Percentiles rank a stretch among this genome's conserved stretches.
Conservation (phyloP, 1,140 invertebrate genomes). For the Hyles euphorbiae region DNA sequence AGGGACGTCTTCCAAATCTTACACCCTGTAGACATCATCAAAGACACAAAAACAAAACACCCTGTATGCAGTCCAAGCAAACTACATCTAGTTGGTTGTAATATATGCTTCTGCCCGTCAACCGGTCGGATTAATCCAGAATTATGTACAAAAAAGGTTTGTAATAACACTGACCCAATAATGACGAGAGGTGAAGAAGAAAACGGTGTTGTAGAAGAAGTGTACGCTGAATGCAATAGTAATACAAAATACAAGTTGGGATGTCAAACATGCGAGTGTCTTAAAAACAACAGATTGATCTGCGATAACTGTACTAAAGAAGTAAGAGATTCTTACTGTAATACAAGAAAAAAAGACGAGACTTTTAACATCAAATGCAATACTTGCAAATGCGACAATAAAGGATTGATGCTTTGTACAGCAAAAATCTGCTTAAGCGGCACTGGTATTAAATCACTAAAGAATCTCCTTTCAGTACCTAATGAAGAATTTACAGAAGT, state of each 20-base stretch:
- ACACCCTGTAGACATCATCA: conserved; percentile 35
- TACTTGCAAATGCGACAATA: conserved; percentile 39
- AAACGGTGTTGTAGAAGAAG: conserved; percentile 23
- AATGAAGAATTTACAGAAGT: conserved; percentile 2
- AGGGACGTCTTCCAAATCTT: conserved; percentile 46
- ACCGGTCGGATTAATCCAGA: conserved; percentile 31
- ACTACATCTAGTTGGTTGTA: conserved; percentile 51
- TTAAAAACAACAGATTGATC: conserved; percentile 50
- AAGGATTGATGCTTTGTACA: conserved; percentile 34
- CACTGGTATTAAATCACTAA: neutral
- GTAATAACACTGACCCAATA: conserved; percentile 36
- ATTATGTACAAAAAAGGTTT: conserved; percentile 47
- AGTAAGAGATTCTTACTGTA: conserved; percentile 23
- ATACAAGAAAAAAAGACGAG: conserved; percentile 14
- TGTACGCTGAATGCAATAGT: conserved; percentile 42
- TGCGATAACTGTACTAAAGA: conserved; percentile 30
- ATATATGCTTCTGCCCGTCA: conserved; percentile 52
- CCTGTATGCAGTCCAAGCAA: conserved; percentile 41
- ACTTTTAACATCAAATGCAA: conserved; percentile 45
- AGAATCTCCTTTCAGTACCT: neutral
- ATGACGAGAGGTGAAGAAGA: conserved; percentile 10
- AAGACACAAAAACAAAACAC: conserved; percentile 15
- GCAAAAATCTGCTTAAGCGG: conserved; percentile 31
- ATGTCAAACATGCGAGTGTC: conserved; percentile 44
- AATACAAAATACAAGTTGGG: conserved; percentile 39